Evolutionary conservation across 2,888 invertebrate genomes (phyloP).

Genomic region (Mesopsocus fuscifrons): DNA sequence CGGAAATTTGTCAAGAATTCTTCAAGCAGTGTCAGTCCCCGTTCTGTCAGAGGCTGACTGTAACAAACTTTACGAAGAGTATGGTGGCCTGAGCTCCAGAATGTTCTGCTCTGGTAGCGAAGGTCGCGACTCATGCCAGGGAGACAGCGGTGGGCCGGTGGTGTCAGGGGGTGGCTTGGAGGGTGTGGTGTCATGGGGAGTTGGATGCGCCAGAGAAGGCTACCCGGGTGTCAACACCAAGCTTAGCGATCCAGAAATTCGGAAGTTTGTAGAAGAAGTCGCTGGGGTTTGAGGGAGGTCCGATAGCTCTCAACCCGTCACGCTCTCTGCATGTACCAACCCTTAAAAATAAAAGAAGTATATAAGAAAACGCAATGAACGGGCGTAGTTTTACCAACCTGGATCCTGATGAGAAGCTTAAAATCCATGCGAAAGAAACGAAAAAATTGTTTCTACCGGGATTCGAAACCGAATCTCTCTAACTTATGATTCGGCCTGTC

Average conservation of each 20-base stretch:
- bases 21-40: constrained; percentile 17
- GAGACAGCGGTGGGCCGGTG: constrained; percentile 26
- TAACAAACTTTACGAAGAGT: constrained; percentile 8
- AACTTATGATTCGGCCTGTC: too few relatives aligned
- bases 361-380: too few relatives aligned
- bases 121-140: constrained; percentile 18
- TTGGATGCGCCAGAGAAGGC: neutral
- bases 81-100: constrained; percentile 6
- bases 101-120: constrained; percentile 13
- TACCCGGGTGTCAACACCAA: neutral
- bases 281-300: neutral
- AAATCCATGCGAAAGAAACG: too few relatives aligned
- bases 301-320: too few relatives aligned
- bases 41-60: constrained; percentile 7
- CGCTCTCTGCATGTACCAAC: too few relatives aligned
- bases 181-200: constrained; percentile 18
- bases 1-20: constrained; percentile 18
- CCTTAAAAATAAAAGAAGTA: too few relatives aligned
- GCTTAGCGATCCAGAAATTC: neutral
- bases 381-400: too few relatives aligned
- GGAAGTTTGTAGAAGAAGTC: neutral
- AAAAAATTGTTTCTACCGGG: too few relatives aligned
- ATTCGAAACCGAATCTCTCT: too few relatives aligned
- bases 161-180: constrained; percentile 18
- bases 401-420: too few relatives aligned